Base-by-base conservation (phyloP, 2,888 invertebrate species). In the Hololepta plana region DNA sequence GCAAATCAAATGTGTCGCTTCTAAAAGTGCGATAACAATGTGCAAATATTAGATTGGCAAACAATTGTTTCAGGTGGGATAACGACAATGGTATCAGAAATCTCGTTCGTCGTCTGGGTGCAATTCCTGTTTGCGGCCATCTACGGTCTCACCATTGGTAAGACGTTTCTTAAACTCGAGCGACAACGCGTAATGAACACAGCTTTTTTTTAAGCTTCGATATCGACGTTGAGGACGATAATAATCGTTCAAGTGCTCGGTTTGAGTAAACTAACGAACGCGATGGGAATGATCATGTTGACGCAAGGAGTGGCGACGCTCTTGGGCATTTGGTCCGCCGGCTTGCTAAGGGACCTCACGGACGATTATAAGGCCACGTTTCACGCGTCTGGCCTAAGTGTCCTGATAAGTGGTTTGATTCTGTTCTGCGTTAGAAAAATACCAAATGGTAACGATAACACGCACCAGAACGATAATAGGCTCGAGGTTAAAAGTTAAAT, bases 161-260 rank as follows among this genome's bases (percentile, higher is more conserved):
- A 64, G 71, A n/a, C n/a, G 7, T 17, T 17, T 17, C 7, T 7
- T 7, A 7, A 7, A 17, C 17, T 17, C 17, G 17, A 17, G 17
- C 17, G n/a, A n/a, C 7, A 17, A 17, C 7, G 17, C 7, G 7
- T 17, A 7, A 17, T 22, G 23, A n/a, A n/a, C n/a, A n/a, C n/a
- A n/a, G n/a, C n/a, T n/a, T n/a, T 30, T 14, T 10, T 63, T 65
- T 4, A 60, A 84, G 91, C 91, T 13, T 82, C 82, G 39, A 91
- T 90, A 49, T 82, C 88, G 6, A 82, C 90, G 1, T 61, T 91
- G 20, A 71, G 90, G 26, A 88, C 91, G 3, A 80, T 91, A 34
- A 67, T 93, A 30, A 38, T 40, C 12, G 40, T 38, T 3, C 33
- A 40, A 19, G 27, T 38, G 33, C 16, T 38, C 15, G 38, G 40